phyloP scores from a whole-genome alignment of 2,888 invertebrate genomes.

The Parochlus steinenii region DNA sequence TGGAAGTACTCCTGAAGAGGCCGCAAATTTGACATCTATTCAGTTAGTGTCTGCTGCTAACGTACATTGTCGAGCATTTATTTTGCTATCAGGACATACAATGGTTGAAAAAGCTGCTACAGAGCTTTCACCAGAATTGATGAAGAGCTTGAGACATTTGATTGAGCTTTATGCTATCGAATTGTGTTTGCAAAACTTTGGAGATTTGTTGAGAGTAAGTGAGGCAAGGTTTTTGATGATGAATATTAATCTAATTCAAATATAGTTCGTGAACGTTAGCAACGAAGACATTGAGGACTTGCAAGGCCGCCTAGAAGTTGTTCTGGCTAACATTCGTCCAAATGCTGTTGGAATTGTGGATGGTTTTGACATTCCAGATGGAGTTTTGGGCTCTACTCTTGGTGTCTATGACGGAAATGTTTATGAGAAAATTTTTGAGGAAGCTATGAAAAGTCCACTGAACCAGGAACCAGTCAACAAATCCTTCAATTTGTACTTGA shows the following conservation, averaged over 20 bases:
- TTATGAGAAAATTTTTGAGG: slow-evolving; percentile 62
- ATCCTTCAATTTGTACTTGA: slow-evolving; percentile 55
- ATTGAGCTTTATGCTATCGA: slow-evolving; percentile 64
- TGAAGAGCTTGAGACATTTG: slow-evolving; percentile 46
- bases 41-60: slow-evolving; percentile 69
- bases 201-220: slow-evolving; percentile 60
- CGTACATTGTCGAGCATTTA: slow-evolving; percentile 70
- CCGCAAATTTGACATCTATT: slow-evolving; percentile 74
- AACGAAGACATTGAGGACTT: slow-evolving; percentile 30
- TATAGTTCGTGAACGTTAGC: slow-evolving; percentile 24
- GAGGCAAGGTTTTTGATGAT: no score
- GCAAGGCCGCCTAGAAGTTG: slow-evolving; percentile 50
- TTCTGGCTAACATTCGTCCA: slow-evolving; percentile 56
- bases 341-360: slow-evolving; percentile 85
- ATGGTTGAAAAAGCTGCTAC: slow-evolving; percentile 33
- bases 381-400: slow-evolving; percentile 54
- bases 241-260: no score
- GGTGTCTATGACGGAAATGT: slow-evolving; percentile 74
- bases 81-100: slow-evolving; percentile 52
- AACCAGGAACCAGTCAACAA: slow-evolving; percentile 65
- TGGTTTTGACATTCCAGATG: slow-evolving; percentile 72
- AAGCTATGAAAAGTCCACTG: slow-evolving; percentile 65
- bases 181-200: slow-evolving; percentile 55
- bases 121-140: slow-evolving; percentile 41
- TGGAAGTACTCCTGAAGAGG: slow-evolving; percentile 46